Conservation (phyloP, 2,888 invertebrate genomes). For the Oscheius sp. region DNA sequence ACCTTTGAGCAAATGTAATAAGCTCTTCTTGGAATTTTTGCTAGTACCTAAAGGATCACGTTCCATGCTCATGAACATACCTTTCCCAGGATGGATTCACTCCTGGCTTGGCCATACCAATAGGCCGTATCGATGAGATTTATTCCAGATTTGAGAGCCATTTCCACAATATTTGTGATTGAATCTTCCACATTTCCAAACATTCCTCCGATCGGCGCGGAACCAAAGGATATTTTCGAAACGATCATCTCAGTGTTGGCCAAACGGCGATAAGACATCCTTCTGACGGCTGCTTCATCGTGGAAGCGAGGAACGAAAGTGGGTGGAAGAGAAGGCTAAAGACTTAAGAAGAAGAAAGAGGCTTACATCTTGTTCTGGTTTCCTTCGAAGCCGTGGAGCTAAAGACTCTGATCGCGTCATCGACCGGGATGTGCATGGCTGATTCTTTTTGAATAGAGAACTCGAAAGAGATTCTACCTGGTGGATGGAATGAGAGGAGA, state of each 20-base stretch:
- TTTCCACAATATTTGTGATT: conserved; percentile 77
- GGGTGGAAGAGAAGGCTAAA: conserved; percentile 47
- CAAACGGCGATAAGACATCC: conserved; percentile 74
- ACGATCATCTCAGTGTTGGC: conserved; percentile 72
- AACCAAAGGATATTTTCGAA: conserved; percentile 59
- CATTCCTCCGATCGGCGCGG: conserved; percentile 62
- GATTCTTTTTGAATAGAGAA: not conserved
- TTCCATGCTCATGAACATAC: conserved; percentile 53
- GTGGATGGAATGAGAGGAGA: conserved; percentile 44
- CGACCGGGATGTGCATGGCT: conserved; percentile 52
- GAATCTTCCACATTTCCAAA: conserved; percentile 74
- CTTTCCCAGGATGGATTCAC: conserved; percentile 84
- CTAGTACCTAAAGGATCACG: conserved; percentile 76
- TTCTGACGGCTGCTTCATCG: conserved; percentile 51
- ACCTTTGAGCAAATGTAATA: conserved; percentile 90
- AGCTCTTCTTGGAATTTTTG: conserved; percentile 81
- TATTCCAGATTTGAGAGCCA: conserved; percentile 78
- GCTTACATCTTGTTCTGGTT: conserved; percentile 31
- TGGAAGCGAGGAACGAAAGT: conserved; percentile 57
- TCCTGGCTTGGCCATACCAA: conserved; percentile 88
- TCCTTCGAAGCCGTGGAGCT: conserved; percentile 35
- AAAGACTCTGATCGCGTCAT: conserved; percentile 50
- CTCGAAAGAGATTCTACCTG: conserved; percentile 20
- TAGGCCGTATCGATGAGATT: conserved; percentile 92
- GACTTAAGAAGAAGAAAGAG: not conserved